Evolutionary conservation across 2,113 vertebrate species (phyloP).

Genomic region (Microcebus ravelobensis): DNA sequence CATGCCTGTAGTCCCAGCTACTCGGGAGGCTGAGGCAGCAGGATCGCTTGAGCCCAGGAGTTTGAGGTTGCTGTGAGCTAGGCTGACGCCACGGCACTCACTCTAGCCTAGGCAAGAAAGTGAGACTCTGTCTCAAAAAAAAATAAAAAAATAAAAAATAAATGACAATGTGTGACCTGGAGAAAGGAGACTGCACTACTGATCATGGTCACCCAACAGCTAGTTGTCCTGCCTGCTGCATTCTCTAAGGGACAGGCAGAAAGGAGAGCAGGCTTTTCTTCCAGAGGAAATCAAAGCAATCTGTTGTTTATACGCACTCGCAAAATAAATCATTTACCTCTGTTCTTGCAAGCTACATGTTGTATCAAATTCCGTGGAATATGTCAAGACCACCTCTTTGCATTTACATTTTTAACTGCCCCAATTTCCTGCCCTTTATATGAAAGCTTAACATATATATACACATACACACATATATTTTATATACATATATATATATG

Average conservation of each 20-base stretch:
- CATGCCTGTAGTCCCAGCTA: too few relatives aligned
- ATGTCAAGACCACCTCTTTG: background rate
- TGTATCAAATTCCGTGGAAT: constrained; percentile 40
- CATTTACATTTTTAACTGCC: background rate
- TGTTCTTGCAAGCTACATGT: background rate
- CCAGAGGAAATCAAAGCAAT: constrained; percentile 51
- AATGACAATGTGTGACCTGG: constrained; percentile 60
- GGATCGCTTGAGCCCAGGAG: too few relatives aligned
- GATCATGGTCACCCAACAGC: constrained; percentile 34
- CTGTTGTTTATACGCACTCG: constrained; percentile 54
- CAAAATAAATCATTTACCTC: constrained; percentile 54
- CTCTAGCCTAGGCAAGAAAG: too few relatives aligned
- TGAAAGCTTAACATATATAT: background rate
- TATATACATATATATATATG: background rate
- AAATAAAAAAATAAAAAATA: too few relatives aligned
- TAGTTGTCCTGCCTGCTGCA: background rate
- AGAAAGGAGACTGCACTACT: constrained; percentile 64
- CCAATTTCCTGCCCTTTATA: background rate
- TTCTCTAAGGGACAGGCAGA: background rate
- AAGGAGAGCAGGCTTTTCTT: background rate
- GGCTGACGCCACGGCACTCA: too few relatives aligned
- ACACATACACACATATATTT: too few relatives aligned
- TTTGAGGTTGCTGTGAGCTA: too few relatives aligned
- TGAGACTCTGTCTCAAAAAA: too few relatives aligned
- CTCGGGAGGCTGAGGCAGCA: too few relatives aligned